These are phyloP conservation scores for Drosophila mimetica DNA, from an alignment of 2,888 invertebrate genomes.

Conservation along the genomic window DNA sequence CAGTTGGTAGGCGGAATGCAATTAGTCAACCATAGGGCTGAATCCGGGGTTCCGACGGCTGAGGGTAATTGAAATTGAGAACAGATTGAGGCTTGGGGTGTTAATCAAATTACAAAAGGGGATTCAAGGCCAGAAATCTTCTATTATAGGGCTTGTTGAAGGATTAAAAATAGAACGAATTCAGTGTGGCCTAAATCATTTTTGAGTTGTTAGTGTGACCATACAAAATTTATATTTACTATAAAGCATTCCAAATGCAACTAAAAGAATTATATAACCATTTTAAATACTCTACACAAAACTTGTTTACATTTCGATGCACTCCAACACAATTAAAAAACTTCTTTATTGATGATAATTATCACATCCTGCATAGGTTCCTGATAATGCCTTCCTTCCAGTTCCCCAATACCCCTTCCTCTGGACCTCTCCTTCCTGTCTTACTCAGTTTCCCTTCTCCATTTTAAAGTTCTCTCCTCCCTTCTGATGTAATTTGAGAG, in stretches of 20 bases:
- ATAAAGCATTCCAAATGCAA: not conserved
- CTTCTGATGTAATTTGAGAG: constrained; percentile 67
- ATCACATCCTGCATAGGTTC: constrained; percentile 6
- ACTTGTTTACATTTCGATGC: too few species aligned
- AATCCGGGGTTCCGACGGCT: not conserved
- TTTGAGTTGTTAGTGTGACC: not conserved
- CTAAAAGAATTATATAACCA: too few species aligned
- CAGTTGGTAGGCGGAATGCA: constrained; percentile 22
- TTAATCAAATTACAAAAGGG: constrained; percentile 7
- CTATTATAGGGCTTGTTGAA: not conserved
- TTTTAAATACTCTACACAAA: too few species aligned
- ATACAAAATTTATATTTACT: too few species aligned
- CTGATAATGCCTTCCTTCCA: not conserved
- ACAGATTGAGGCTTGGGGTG: constrained; percentile 4
- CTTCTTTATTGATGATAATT: constrained; percentile 4
- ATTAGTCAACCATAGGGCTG: constrained; percentile 38
- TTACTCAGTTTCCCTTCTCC: constrained; percentile 1
- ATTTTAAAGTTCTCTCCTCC: constrained; percentile 16
- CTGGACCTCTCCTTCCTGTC: not conserved
- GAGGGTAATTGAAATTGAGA: constrained; percentile 22
- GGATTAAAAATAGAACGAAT: not conserved
- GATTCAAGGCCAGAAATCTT: not conserved
- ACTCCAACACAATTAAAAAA: not conserved
- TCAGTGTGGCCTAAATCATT: not conserved
- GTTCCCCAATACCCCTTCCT: constrained; percentile 9